Percentiles rank a stretch among this genome's conserved stretches.
These are phyloP conservation scores for Callyntrura sp. DNA, from an alignment of 2,888 invertebrate species.

Conservation along the genomic window DNA sequence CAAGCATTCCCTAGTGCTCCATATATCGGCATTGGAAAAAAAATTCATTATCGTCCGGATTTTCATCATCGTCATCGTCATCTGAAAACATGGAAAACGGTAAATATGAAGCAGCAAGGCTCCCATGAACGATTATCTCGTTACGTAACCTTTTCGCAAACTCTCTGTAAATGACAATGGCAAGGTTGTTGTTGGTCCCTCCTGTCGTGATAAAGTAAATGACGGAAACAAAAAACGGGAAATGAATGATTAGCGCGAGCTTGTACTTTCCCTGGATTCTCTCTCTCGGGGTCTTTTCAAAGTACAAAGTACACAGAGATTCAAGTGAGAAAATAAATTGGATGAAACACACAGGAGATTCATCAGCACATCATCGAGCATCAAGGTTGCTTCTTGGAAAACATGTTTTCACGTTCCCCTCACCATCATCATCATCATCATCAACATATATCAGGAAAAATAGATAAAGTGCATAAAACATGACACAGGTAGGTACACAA, in stretches of 20 bases:
- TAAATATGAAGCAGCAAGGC: too few species aligned
- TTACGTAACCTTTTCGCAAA: not conserved
- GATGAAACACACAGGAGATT: not conserved
- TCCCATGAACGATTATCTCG: too few species aligned
- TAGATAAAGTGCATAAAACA: constrained; percentile 10
- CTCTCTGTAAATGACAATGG: constrained; percentile 17
- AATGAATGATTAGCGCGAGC: not conserved
- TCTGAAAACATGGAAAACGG: too few species aligned
- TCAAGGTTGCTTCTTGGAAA: constrained; percentile 37
- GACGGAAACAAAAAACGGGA: not conserved
- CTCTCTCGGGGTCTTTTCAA: too few species aligned
- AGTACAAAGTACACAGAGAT: too few species aligned
- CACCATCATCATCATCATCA: constrained; percentile 21
- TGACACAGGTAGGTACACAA: not conserved
- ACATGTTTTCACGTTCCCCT: constrained; percentile 18
- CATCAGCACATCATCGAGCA: not conserved
- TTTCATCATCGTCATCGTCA: too few species aligned
- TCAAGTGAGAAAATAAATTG: constrained; percentile 1
- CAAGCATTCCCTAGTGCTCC: too few species aligned
- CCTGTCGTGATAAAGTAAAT: not conserved
- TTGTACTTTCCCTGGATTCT: constrained; percentile 12
- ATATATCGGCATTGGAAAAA: too few species aligned
- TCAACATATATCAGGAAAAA: constrained; percentile 1
- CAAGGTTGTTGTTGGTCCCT: not conserved
- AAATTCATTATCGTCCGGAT: too few species aligned